These are phyloP conservation scores for Dryococelus australis DNA, from an alignment of 2,888 invertebrate genomes.

Conservation along the genomic window DNA sequence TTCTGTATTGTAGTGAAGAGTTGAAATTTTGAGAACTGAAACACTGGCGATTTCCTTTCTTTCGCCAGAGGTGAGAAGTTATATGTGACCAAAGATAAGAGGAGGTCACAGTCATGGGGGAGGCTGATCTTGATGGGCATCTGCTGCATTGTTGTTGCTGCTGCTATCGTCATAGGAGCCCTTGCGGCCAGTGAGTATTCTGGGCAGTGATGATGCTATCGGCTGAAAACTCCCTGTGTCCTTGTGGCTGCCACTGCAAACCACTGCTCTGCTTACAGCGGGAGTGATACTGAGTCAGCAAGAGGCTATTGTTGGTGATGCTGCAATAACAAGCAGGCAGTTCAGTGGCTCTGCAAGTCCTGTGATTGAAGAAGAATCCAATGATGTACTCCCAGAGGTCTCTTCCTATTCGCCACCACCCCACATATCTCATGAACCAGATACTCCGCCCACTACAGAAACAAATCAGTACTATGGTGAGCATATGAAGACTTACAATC, in stretches of 20 bases:
- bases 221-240: too few species aligned
- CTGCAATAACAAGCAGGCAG: constrained; percentile 63
- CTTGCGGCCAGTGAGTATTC: constrained; percentile 74
- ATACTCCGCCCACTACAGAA: constrained; percentile 59
- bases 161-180: constrained; percentile 74
- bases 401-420: constrained; percentile 54
- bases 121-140: constrained; percentile 74
- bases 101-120: constrained; percentile 72
- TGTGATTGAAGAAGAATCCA: constrained; percentile 42
- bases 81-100: constrained; percentile 82
- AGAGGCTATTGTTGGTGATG: constrained; percentile 64
- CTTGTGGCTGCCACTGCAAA: too few species aligned
- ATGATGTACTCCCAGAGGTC: constrained; percentile 45
- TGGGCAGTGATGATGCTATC: too few species aligned
- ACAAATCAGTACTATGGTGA: constrained; percentile 65
- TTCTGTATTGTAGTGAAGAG: too few species aligned
- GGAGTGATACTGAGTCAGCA: constrained; percentile 73
- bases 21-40: too few species aligned
- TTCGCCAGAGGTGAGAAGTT: constrained; percentile 78
- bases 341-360: constrained; percentile 59
- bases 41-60: neutral
- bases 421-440: constrained; percentile 55
- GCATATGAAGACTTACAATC: constrained; percentile 45
- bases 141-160: constrained; percentile 69
- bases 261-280: constrained; percentile 61